A percentile compares a stretch with the other conserved stretches of the same genome.
Conservation (phyloP, 1,140 invertebrate species). For the Charaxes varanes region DNA sequence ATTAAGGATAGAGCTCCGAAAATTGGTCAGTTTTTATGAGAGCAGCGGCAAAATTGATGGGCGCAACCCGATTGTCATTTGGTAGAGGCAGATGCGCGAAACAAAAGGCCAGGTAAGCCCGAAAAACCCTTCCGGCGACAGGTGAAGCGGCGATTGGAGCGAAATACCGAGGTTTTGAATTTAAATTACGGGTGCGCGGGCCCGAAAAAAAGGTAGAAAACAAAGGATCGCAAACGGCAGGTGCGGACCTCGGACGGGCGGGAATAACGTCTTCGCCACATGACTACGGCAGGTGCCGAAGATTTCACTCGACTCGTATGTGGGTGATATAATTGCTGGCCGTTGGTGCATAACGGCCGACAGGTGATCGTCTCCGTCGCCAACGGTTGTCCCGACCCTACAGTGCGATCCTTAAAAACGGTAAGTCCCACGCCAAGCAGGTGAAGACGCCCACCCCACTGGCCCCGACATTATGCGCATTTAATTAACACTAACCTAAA, state of each 20-base stretch:
- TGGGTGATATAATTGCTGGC: constrained; percentile 69
- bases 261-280: constrained; percentile 71
- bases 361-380: constrained; percentile 69
- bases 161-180: constrained; percentile 65
- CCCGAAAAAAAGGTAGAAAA: constrained; percentile 51
- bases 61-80: constrained; percentile 53
- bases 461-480: constrained; percentile 35
- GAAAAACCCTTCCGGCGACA: constrained; percentile 69
- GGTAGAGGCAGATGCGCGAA: constrained; percentile 55
- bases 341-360: constrained; percentile 72
- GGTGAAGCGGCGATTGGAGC: constrained; percentile 63
- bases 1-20: constrained; percentile 20
- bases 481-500: constrained; percentile 42
- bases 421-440: constrained; percentile 66
- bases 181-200: constrained; percentile 62
- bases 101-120: constrained; percentile 63
- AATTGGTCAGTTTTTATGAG: constrained; percentile 41
- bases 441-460: constrained; percentile 53
- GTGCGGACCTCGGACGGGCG: constrained; percentile 36
- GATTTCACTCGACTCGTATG: constrained; percentile 59
- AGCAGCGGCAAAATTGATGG: constrained; percentile 48
- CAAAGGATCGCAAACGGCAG: constrained; percentile 64
- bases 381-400: constrained; percentile 60
- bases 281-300: constrained; percentile 65
- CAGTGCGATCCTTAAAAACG: constrained; percentile 53